phyloP scores from a whole-genome alignment of 1,140 invertebrate species.

The Zaprionus ghesquierei region DNA sequence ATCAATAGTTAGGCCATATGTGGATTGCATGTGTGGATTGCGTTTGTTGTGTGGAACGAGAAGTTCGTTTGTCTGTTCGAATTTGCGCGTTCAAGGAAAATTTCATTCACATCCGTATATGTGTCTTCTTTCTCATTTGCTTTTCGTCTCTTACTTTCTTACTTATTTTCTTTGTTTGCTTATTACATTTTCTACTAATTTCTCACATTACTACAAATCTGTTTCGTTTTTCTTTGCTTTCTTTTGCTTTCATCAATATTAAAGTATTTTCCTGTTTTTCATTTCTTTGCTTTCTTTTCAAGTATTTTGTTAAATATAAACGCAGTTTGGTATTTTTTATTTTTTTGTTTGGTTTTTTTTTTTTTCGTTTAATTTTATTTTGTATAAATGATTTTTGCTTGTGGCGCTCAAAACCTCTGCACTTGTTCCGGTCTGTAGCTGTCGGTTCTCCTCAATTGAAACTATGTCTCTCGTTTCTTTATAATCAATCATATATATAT shows the following conservation, averaged over 20 bases:
- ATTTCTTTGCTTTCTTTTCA: constrained; percentile 9
- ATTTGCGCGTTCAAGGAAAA: constrained; percentile 27
- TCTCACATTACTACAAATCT: constrained; percentile 41
- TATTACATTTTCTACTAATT: constrained; percentile 59
- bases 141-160: constrained; percentile 1
- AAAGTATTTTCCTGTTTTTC: constrained; percentile 8
- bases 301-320: constrained; percentile 66
- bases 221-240: too few species aligned
- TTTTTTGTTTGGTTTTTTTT: constrained; percentile 15
- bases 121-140: constrained; percentile 5
- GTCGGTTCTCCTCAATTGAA: constrained; percentile 64
- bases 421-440: constrained; percentile 55
- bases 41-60: constrained; percentile 1
- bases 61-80: neutral
- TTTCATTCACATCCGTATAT: constrained; percentile 18
- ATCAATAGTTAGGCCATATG: constrained; percentile 18
- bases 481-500: constrained; percentile 37
- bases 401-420: constrained; percentile 68
- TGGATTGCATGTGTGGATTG: constrained; percentile 11
- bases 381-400: constrained; percentile 76
- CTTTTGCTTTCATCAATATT: neutral
- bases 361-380: constrained; percentile 53
- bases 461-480: constrained; percentile 64
- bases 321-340: constrained; percentile 57
- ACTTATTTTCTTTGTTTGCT: constrained; percentile 5